Conservation (phyloP, 2,888 invertebrate genomes). For the Eristalinus sepulchralis region DNA sequence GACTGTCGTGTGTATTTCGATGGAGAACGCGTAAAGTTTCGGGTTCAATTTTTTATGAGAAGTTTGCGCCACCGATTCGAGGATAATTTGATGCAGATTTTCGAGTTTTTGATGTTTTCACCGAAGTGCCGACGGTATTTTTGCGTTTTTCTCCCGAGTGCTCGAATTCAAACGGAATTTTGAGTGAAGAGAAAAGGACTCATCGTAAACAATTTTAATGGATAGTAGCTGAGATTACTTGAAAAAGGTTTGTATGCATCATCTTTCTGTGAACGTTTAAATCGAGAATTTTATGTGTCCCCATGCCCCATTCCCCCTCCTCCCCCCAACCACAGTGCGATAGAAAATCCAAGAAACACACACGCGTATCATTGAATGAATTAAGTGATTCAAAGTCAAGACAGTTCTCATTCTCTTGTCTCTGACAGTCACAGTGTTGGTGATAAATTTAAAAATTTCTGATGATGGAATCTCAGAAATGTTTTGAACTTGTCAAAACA, state of each 20-base stretch:
- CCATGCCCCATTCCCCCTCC: too few species aligned
- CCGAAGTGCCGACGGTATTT: conserved; percentile 68
- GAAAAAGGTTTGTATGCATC: conserved; percentile 53
- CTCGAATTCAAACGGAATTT: conserved; percentile 11
- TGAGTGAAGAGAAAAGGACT: conserved; percentile 14
- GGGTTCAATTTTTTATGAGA: background rate
- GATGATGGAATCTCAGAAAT: background rate
- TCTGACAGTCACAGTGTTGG: background rate
- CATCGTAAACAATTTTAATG: conserved; percentile 56
- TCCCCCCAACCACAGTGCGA: too few species aligned
- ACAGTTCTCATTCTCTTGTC: conserved; percentile 5
- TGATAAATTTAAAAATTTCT: background rate
- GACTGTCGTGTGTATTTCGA: background rate
- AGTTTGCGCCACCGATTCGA: background rate
- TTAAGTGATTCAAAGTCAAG: background rate
- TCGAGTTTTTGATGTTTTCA: conserved; percentile 5
- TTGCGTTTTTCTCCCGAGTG: conserved; percentile 30
- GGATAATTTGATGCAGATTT: background rate
- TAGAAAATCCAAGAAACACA: too few species aligned
- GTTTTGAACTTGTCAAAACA: background rate
- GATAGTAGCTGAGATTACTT: conserved; percentile 67
- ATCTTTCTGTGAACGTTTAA: too few species aligned
- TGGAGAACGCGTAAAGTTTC: background rate
- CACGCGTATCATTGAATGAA: too few species aligned
- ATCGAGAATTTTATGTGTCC: too few species aligned